Conservation (phyloP, 2,797 vertebrate species). For the Hippoglossus hippoglossus region DNA sequence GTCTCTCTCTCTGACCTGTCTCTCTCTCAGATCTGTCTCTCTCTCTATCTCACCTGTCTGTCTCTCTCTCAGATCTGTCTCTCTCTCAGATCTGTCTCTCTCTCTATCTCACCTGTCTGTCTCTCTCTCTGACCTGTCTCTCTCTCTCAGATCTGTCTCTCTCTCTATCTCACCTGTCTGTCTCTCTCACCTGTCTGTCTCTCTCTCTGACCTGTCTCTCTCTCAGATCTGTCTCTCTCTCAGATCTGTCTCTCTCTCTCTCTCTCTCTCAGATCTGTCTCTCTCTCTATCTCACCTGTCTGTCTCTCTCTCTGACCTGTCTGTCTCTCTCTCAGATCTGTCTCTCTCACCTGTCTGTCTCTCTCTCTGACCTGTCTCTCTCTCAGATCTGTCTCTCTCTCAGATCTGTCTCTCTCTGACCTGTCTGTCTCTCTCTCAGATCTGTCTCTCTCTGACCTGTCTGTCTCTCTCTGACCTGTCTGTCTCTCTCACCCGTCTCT, state of each 20-base stretch:
- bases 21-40: conserved; percentile 23
- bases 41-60: neutral
- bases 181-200: conserved; percentile 29
- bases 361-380: conserved; percentile 23
- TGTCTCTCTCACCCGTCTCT: conserved; percentile 6
- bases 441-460: accelerated
- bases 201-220: neutral
- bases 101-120: too few species aligned
- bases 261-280: too few species aligned
- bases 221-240: conserved; percentile 88
- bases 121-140: conserved; percentile 43
- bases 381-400: conserved; percentile 88
- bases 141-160: neutral
- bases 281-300: conserved; percentile 23
- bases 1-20: conserved; percentile 22
- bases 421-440: too few species aligned
- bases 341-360: neutral
- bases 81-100: too few species aligned
- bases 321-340: too few species aligned
- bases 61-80: neutral
- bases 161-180: conserved; percentile 7
- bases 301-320: conserved; percentile 26
- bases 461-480: conserved; percentile 30
- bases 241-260: neutral
- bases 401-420: too few species aligned